A percentile compares a stretch with the other conserved stretches of the same genome.
Conservation (phyloP, 2,797 vertebrate genomes). For the Carapus acus region DNA sequence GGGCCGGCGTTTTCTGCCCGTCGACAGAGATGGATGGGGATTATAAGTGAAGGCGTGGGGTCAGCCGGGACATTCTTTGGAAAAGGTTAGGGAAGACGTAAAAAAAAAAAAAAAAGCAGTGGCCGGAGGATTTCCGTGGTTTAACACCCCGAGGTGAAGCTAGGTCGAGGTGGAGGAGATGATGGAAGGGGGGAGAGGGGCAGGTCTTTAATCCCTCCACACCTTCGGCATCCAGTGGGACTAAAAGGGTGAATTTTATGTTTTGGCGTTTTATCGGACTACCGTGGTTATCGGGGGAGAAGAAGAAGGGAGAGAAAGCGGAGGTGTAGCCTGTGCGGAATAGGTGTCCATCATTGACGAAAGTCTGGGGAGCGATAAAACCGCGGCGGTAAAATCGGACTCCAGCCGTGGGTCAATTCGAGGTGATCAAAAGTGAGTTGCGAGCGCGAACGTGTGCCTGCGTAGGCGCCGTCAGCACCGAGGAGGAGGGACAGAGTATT, state of each 20-base stretch:
- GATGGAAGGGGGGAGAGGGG: conserved; percentile 26
- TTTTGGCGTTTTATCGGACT: neutral
- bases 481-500: no score
- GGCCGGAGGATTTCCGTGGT: conserved; percentile 49
- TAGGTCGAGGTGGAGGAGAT: conserved; percentile 41
- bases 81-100: conserved; percentile 68
- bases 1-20: conserved; percentile 33
- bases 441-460: neutral
- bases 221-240: conserved; percentile 4
- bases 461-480: neutral
- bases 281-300: conserved; percentile 14
- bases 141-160: conserved; percentile 61
- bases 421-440: conserved; percentile 34
- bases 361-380: conserved; percentile 22
- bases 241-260: conserved; percentile 26
- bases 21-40: conserved; percentile 71
- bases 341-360: conserved; percentile 22
- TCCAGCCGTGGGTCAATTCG: conserved; percentile 35
- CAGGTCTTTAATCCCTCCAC: conserved; percentile 29
- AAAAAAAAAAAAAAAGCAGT: conserved; percentile 42
- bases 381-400: conserved; percentile 31
- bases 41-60: conserved; percentile 57
- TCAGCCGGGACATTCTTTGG: conserved; percentile 52
- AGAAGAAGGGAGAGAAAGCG: conserved; percentile 3
- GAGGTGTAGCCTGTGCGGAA: conserved; percentile 14